Evolutionary conservation across 30 jellyfish, hydroid and myxozoan genomes (phyloP).

Genomic region (Chrysaora quinquecirrha): DNA sequence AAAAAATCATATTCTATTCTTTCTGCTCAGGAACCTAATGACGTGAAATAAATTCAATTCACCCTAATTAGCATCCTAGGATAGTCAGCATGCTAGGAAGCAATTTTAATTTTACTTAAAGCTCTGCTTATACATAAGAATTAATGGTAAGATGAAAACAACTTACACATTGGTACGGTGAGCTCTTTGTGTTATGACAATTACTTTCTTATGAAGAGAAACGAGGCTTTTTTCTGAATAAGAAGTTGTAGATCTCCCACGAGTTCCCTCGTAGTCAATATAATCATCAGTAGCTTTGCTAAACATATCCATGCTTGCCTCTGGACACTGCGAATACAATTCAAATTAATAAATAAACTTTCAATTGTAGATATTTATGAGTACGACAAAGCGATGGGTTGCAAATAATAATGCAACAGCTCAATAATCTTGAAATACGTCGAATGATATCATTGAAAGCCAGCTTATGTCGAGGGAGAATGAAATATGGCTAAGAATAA

Average conservation of each 20-base stretch:
- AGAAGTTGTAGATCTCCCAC: background rate
- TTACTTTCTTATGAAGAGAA: slow-evolving; percentile 87
- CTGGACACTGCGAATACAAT: slow-evolving; percentile 99
- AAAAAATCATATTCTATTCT: too few species aligned
- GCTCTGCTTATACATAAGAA: too few species aligned
- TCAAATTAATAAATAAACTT: too few species aligned
- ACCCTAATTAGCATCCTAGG: background rate
- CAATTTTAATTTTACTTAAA: too few species aligned
- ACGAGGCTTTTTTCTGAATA: slow-evolving; percentile 33
- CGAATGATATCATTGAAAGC: too few species aligned
- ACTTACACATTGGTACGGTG: slow-evolving; percentile 96
- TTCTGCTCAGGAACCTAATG: background rate
- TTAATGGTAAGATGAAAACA: background rate
- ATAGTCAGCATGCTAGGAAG: too few species aligned
- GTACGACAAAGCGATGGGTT: background rate
- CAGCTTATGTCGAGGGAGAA: background rate
- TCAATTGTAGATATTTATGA: too few species aligned
- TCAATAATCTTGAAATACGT: too few species aligned
- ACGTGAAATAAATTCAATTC: background rate
- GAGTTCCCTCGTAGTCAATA: slow-evolving; percentile 82
- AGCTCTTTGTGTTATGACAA: slow-evolving; percentile 93
- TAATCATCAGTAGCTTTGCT: slow-evolving; percentile 97
- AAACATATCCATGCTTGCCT: slow-evolving; percentile 80
- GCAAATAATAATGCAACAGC: background rate
- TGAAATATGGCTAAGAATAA: too few species aligned